phyloP scores from a whole-genome alignment of 2,113 vertebrate species.

The Cephalopterus ornatus region DNA sequence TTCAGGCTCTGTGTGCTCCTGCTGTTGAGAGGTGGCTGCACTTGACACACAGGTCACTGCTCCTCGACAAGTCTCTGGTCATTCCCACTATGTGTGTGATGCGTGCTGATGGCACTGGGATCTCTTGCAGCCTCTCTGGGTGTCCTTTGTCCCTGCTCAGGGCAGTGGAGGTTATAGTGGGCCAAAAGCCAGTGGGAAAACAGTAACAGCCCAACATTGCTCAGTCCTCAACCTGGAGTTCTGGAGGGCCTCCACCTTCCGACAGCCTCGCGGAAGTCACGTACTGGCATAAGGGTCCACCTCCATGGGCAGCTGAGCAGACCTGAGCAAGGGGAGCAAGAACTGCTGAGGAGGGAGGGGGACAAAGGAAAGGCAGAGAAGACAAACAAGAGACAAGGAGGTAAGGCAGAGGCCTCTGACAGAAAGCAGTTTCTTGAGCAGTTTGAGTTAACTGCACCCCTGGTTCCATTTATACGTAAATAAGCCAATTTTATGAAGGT shows the following conservation, averaged over 20 bases:
- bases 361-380: background rate
- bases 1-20: background rate
- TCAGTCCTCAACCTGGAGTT: background rate
- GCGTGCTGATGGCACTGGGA: background rate
- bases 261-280: background rate
- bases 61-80: background rate
- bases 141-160: background rate
- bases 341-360: background rate
- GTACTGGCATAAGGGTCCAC: background rate
- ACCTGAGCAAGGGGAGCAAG: background rate
- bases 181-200: background rate
- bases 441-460: background rate
- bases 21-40: background rate
- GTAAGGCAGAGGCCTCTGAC: background rate
- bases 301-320: background rate
- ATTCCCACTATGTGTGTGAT: background rate
- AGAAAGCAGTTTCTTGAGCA: background rate
- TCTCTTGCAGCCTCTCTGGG: background rate
- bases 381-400: background rate
- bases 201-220: background rate
- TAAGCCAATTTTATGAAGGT: background rate
- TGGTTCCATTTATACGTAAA: background rate
- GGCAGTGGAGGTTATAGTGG: background rate
- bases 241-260: background rate
- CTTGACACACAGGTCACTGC: background rate